Evolutionary conservation across 35 echinoderm and acorn worm genomes (phyloP).

Genomic region (Amphiura filiformis): DNA sequence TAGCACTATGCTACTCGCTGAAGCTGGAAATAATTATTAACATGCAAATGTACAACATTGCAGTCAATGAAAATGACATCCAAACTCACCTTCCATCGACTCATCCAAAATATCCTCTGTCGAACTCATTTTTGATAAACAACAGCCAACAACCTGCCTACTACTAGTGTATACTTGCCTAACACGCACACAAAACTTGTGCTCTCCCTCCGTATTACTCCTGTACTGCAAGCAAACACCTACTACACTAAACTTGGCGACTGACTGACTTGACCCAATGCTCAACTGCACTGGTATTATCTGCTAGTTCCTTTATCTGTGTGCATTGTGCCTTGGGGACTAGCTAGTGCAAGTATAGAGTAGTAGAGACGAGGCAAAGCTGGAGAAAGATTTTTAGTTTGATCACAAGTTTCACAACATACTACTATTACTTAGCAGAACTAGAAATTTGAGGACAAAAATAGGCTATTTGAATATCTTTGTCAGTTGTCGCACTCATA

Average conservation of each 20-base stretch:
- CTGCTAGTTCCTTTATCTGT: constrained; percentile 5
- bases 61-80: too few species aligned
- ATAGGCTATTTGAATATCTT: too few species aligned
- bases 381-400: too few species aligned
- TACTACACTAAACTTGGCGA: not conserved
- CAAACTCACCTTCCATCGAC: not conserved
- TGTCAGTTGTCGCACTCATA: too few species aligned
- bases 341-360: not conserved
- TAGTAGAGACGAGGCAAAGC: not conserved
- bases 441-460: too few species aligned
- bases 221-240: not conserved
- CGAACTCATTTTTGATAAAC: not conserved
- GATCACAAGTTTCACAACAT: too few species aligned
- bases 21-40: too few species aligned
- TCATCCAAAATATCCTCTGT: not conserved
- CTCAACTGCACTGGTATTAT: constrained; percentile 4
- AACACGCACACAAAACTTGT: too few species aligned
- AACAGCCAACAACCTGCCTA: not conserved
- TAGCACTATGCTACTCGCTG: too few species aligned
- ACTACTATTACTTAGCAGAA: too few species aligned
- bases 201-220: not conserved
- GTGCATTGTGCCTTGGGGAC: constrained; percentile 9
- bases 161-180: too few species aligned
- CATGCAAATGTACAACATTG: too few species aligned
- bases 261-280: not conserved